phyloP scores from a whole-genome alignment of 2,113 vertebrate species.

The Corythornis cristatus region DNA sequence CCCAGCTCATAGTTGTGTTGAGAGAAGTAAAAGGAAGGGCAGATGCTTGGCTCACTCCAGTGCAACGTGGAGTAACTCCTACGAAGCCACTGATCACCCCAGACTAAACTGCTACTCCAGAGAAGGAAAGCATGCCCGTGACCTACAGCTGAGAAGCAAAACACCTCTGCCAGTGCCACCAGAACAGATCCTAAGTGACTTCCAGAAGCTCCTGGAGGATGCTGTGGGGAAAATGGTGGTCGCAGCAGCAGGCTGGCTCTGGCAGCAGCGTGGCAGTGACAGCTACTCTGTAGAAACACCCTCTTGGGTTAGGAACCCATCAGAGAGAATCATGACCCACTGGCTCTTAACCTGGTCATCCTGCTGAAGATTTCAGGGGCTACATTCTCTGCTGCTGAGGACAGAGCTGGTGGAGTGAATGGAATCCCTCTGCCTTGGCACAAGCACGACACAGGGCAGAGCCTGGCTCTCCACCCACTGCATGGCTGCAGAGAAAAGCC shows the following conservation, averaged over 20 bases:
- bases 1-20: neutral
- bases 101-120: neutral
- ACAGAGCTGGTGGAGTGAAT: neutral
- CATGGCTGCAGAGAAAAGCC: neutral
- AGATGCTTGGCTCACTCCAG: neutral
- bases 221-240: neutral
- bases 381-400: neutral
- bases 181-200: neutral
- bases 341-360: conserved; percentile 34
- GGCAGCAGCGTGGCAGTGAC: neutral
- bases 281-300: neutral
- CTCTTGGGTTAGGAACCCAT: neutral
- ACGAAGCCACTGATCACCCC: neutral
- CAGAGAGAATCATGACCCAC: neutral
- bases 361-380: neutral
- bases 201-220: neutral
- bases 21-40: neutral
- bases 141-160: neutral
- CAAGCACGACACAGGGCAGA: rapidly evolving
- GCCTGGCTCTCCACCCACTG: neutral
- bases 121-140: neutral
- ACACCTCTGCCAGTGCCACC: neutral
- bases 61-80: neutral
- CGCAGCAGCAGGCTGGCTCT: neutral
- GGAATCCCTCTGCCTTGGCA: neutral